Evolutionary conservation across 2,888 invertebrate genomes (phyloP).

Genomic region (Pollenia griseotomentosa): DNA sequence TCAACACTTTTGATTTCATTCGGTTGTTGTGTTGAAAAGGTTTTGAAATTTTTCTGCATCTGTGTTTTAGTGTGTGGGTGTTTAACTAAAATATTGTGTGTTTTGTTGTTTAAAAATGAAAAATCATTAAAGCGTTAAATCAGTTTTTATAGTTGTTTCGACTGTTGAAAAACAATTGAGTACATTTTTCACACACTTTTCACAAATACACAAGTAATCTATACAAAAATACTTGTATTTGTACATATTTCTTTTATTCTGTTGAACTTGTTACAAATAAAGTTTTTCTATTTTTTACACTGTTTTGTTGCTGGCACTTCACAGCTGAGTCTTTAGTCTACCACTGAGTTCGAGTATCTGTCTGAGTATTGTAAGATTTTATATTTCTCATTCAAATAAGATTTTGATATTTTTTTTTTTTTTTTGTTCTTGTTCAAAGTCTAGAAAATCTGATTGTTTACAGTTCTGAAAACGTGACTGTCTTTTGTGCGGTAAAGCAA

Average conservation of each 20-base stretch:
- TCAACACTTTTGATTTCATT: constrained; percentile 72
- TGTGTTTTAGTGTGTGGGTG: background rate
- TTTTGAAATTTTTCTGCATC: constrained; percentile 5
- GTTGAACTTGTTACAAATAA: background rate
- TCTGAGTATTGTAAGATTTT: constrained; percentile 34
- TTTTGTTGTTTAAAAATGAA: constrained; percentile 48
- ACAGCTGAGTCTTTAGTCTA: constrained; percentile 62
- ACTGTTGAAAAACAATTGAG: background rate
- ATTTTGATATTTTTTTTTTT: background rate
- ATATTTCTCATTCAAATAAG: background rate
- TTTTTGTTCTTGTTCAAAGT: constrained; percentile 6
- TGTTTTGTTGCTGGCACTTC: constrained; percentile 60
- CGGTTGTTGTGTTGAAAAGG: constrained; percentile 55
- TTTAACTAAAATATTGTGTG: background rate
- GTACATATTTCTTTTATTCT: no score
- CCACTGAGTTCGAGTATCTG: background rate
- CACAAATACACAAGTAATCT: background rate
- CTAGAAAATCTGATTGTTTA: constrained; percentile 37
- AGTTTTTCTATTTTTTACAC: constrained; percentile 57
- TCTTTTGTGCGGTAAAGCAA: constrained; percentile 16
- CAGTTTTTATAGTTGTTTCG: constrained; percentile 60
- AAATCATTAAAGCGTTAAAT: constrained; percentile 72
- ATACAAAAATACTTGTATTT: background rate
- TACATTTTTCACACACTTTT: no score
- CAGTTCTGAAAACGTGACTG: constrained; percentile 51